Percentiles rank a stretch among this genome's conserved stretches.
These are phyloP conservation scores for Oceanodroma leucorhoa DNA, from an alignment of 2,797 vertebrate species.

Conservation along the genomic window DNA sequence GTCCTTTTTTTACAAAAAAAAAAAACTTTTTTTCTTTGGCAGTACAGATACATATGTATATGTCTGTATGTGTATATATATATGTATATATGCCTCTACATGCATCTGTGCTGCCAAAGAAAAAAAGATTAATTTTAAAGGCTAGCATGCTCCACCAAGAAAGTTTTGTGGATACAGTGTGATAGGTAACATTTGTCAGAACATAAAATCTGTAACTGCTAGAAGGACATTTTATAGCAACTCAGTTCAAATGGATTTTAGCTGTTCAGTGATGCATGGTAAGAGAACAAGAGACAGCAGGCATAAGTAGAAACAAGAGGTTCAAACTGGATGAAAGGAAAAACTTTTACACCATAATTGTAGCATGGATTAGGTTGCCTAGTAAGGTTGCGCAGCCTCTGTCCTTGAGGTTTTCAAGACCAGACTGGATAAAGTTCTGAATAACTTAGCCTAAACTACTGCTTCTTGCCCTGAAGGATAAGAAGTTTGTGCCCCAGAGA, in stretches of 20 bases:
- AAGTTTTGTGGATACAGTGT: background rate
- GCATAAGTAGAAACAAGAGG: background rate
- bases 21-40: background rate
- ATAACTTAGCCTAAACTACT: background rate
- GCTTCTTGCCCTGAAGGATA: background rate
- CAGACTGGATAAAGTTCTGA: background rate
- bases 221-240: background rate
- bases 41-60: background rate
- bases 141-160: background rate
- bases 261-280: background rate
- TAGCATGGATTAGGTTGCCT: background rate
- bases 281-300: background rate
- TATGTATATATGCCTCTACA: background rate
- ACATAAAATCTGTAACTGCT: background rate
- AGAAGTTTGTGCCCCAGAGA: background rate
- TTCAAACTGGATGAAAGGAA: background rate
- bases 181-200: background rate
- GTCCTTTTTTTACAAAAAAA: background rate
- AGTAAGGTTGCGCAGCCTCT: background rate
- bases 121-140: background rate
- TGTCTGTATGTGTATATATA: background rate
- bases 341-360: accelerated
- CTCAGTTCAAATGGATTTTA: background rate
- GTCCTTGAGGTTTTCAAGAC: background rate
- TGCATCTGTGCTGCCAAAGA: background rate